These are phyloP conservation scores for Dryas iulia DNA, from an alignment of 1,140 invertebrate species.

Conservation along the genomic window DNA sequence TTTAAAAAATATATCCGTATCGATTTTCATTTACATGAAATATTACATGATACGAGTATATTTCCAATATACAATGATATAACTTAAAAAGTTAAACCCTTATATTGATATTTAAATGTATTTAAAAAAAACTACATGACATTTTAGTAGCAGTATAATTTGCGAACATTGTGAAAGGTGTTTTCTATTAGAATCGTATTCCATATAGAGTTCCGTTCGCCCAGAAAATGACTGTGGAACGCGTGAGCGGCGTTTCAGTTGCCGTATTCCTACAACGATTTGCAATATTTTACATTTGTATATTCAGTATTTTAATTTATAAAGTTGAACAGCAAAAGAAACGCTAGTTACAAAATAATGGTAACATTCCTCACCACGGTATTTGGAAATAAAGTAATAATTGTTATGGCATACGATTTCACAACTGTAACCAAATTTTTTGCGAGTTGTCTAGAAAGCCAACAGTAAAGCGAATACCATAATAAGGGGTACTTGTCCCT, in stretches of 20 bases:
- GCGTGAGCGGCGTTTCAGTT: constrained; percentile 43
- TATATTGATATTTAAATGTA: no score
- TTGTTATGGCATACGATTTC: neutral
- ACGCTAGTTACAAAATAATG: neutral
- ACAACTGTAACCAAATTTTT: constrained; percentile 4
- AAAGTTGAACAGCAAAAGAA: neutral
- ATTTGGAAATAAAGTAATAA: neutral
- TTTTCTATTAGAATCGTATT: constrained; percentile 64
- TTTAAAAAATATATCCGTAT: no score
- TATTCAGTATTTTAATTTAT: neutral
- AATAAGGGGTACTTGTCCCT: constrained; percentile 72
- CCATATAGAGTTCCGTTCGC: constrained; percentile 68
- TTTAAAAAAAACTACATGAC: neutral
- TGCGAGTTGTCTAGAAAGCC: constrained; percentile 13
- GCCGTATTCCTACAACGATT: constrained; percentile 27
- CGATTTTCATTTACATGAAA: no score
- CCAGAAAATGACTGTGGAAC: constrained; percentile 63
- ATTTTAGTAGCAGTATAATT: neutral
- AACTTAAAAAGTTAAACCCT: no score
- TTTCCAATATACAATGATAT: no score
- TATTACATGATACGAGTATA: no score
- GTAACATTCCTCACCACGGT: neutral
- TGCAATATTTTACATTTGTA: constrained; percentile 17
- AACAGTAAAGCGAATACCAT: constrained; percentile 51
- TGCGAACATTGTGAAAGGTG: constrained; percentile 45